Evolutionary conservation across 2,888 invertebrate species (phyloP).

Genomic region (Aplocera efformata): DNA sequence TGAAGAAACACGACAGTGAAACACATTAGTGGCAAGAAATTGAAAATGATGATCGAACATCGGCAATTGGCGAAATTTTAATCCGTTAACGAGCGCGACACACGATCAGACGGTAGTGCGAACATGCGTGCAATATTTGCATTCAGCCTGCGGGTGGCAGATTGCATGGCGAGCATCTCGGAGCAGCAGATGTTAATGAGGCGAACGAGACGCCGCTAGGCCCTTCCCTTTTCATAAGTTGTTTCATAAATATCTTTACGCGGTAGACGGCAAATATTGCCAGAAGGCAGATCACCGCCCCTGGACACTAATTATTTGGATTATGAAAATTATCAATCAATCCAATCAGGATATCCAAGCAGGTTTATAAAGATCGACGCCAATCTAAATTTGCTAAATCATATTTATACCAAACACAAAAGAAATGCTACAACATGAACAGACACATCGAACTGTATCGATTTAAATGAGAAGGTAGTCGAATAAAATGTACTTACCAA

Average conservation of each 20-base stretch:
- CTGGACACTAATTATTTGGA: too few species aligned
- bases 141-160: constrained; percentile 23
- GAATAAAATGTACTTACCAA: constrained; percentile 83
- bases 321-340: too few species aligned
- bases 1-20: constrained; percentile 44
- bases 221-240: constrained; percentile 10
- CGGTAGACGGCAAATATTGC: constrained; percentile 1
- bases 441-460: constrained; percentile 2
- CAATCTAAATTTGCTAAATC: too few species aligned
- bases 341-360: too few species aligned
- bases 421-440: too few species aligned
- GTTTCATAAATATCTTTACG: constrained; percentile 8
- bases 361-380: too few species aligned
- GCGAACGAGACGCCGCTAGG: constrained; percentile 34
- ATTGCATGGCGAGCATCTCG: constrained; percentile 41
- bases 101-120: constrained; percentile 40
- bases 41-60: constrained; percentile 14
- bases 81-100: constrained; percentile 55
- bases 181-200: constrained; percentile 65
- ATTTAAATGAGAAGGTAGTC: constrained; percentile 18
- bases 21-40: constrained; percentile 19
- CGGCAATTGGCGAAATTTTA: constrained; percentile 49
- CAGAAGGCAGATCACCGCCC: not conserved
- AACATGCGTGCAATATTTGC: constrained; percentile 63
- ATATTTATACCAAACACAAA: too few species aligned